phyloP scores from a whole-genome alignment of 2,113 vertebrate genomes.

The Psittacus erithacus region DNA sequence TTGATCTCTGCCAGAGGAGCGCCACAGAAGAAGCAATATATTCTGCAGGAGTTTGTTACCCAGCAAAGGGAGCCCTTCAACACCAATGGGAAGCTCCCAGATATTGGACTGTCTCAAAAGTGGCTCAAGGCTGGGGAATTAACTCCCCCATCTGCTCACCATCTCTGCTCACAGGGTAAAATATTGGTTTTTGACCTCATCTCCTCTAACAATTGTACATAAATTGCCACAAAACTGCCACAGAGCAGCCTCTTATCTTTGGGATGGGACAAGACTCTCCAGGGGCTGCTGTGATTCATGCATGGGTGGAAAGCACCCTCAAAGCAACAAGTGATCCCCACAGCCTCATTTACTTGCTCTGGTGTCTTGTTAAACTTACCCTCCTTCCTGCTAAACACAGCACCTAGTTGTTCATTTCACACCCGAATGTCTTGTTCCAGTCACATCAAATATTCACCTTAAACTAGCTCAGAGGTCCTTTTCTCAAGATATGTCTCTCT shows the following conservation, averaged over 20 bases:
- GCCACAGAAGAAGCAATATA: background rate
- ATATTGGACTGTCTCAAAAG: background rate
- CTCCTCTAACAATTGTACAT: background rate
- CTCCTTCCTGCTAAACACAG: background rate
- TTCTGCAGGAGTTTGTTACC: background rate
- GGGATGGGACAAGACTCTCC: background rate
- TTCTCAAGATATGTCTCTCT: background rate
- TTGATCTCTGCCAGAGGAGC: background rate
- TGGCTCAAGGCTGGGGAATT: background rate
- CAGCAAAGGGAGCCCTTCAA: background rate
- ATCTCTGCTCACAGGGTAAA: background rate
- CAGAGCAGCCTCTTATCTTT: background rate
- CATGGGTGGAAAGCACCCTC: background rate
- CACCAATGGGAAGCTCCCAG: background rate
- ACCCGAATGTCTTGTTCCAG: background rate
- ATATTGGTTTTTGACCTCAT: background rate
- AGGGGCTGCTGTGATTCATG: background rate
- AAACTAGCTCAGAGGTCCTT: background rate
- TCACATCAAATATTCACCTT: background rate
- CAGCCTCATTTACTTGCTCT: background rate
- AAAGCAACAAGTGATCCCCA: background rate
- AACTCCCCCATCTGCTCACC: background rate
- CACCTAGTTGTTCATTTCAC: background rate
- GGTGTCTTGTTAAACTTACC: background rate
- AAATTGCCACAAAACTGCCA: background rate